Conservation (phyloP, 1,140 invertebrate genomes). For the Protaetia brevitarsis region DNA sequence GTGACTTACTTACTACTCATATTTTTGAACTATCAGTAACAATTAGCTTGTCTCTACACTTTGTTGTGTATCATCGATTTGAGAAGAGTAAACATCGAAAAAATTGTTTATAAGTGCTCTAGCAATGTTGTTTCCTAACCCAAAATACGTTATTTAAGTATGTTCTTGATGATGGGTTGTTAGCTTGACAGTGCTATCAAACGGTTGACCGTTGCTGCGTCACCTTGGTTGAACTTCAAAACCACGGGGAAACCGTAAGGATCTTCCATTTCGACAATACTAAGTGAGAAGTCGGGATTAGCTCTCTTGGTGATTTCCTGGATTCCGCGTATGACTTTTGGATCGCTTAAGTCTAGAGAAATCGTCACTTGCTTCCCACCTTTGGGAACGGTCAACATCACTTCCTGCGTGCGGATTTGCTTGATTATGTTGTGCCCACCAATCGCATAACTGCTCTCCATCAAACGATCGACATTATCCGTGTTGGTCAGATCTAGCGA, state of each 20-base stretch:
- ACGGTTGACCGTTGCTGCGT: background rate
- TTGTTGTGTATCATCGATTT: too few species aligned
- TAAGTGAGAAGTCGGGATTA: background rate
- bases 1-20: too few species aligned
- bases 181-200: background rate
- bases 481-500: background rate
- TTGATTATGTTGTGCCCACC: background rate
- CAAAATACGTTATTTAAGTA: too few species aligned
- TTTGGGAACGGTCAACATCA: background rate
- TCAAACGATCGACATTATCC: background rate
- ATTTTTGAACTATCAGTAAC: too few species aligned
- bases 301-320: background rate
- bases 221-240: background rate
- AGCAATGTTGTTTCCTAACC: too few species aligned
- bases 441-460: background rate
- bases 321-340: background rate
- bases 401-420: background rate
- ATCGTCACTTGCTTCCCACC: background rate
- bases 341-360: background rate
- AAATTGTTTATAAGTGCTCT: too few species aligned
- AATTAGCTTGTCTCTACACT: too few species aligned
- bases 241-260: background rate
- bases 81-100: too few species aligned
- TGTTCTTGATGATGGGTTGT: background rate
- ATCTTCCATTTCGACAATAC: background rate